phyloP scores from a whole-genome alignment of 2,888 invertebrate genomes.

The Branchipolynoe longqiensis region DNA sequence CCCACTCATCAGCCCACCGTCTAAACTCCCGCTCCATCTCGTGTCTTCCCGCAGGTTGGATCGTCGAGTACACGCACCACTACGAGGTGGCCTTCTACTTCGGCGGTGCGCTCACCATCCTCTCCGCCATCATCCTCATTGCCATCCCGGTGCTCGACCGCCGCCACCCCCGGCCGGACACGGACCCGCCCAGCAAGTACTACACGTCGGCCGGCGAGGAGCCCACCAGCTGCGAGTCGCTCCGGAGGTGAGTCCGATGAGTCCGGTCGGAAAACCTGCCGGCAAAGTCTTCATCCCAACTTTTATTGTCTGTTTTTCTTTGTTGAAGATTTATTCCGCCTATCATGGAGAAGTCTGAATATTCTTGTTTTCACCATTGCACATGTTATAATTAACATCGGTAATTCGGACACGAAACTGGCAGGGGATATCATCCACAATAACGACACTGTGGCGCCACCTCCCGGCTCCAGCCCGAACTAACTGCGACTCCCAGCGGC shows the following conservation, averaged over 20 bases:
- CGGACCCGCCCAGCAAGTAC: neutral
- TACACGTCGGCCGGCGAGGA: neutral
- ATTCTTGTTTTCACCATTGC: too few relatives aligned
- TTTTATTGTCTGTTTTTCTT: too few relatives aligned
- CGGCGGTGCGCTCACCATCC: conserved; percentile 52
- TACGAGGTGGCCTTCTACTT: conserved; percentile 58
- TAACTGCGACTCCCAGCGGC: too few relatives aligned
- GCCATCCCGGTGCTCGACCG: conserved; percentile 39
- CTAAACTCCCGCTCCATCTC: neutral
- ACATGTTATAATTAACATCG: too few relatives aligned
- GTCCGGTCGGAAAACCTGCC: too few relatives aligned
- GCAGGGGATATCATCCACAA: too few relatives aligned
- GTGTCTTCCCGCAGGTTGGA: conserved; percentile 34
- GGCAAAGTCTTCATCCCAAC: too few relatives aligned
- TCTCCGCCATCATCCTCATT: conserved; percentile 57
- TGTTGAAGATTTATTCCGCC: too few relatives aligned
- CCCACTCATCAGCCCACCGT: neutral
- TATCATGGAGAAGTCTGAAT: too few relatives aligned
- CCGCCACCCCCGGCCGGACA: neutral
- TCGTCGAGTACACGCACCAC: conserved; percentile 51
- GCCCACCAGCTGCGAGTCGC: conserved; percentile 7
- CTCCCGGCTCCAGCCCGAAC: too few relatives aligned
- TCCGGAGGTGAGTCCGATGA: conserved; percentile 8
- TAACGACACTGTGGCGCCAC: too few relatives aligned
- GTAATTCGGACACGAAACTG: too few relatives aligned